Conservation (phyloP, 1,140 invertebrate species). For the Laupala kohalensis region DNA sequence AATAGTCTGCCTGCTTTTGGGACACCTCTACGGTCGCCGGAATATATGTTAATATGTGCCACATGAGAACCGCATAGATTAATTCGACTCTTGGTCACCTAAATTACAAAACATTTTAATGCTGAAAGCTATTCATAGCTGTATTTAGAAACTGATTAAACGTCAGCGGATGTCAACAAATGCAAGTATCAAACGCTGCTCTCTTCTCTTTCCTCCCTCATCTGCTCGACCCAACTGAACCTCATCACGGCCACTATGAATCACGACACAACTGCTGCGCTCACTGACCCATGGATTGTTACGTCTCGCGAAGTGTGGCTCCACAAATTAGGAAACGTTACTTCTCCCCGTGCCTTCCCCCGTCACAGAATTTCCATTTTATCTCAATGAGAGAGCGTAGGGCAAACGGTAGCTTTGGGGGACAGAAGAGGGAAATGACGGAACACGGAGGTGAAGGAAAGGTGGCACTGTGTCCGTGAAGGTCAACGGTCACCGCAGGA, state of each 20-base stretch:
- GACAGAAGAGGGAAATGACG: too few species aligned
- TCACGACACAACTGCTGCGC: background rate
- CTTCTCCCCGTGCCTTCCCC: too few species aligned
- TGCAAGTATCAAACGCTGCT: background rate
- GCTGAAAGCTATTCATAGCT: background rate
- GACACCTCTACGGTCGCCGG: too few species aligned
- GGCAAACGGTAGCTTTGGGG: too few species aligned
- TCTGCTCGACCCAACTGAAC: background rate
- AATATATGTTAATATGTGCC: background rate
- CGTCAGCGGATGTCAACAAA: background rate
- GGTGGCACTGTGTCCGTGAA: too few species aligned
- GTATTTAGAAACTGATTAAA: background rate
- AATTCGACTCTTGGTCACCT: background rate
- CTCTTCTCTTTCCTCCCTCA: background rate
- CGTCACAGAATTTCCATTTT: too few species aligned
- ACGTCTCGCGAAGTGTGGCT: background rate
- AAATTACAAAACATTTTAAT: background rate
- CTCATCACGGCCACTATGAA: background rate
- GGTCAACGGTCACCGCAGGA: too few species aligned
- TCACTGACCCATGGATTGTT: background rate
- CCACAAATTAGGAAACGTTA: too few species aligned
- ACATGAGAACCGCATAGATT: background rate
- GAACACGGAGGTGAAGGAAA: too few species aligned
- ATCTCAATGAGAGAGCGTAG: too few species aligned
- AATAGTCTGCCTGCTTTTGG: too few species aligned